Percentiles rank a stretch among this genome's conserved stretches.
phyloP scores from a whole-genome alignment of 2,113 vertebrate species.

The Trematocara marginatum region DNA sequence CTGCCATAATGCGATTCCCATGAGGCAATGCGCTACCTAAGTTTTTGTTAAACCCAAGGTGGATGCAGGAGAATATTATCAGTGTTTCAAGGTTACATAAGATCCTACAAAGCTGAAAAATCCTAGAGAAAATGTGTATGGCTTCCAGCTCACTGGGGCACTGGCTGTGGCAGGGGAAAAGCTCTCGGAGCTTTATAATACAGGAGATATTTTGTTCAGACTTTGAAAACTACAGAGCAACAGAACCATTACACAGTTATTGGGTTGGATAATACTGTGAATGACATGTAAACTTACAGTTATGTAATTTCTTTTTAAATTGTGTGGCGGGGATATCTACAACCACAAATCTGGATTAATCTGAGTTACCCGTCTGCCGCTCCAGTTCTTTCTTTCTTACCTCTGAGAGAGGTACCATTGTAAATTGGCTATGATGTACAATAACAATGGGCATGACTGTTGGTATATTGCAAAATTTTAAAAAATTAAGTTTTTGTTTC shows the following conservation, averaged over 20 bases:
- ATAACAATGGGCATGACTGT: not conserved
- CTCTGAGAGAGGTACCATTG: not conserved
- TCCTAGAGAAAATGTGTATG: not conserved
- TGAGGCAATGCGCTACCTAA: not conserved
- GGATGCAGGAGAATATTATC: not conserved
- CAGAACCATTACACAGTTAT: not conserved
- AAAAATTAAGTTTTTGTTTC: not conserved
- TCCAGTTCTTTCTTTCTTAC: not conserved
- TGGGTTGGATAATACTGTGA: not conserved
- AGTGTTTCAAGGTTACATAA: not conserved
- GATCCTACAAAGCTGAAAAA: not conserved
- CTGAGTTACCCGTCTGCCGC: not conserved
- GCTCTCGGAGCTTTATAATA: not conserved
- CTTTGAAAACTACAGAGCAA: not conserved
- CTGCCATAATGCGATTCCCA: not conserved
- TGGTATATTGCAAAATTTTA: not conserved
- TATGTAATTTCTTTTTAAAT: fast-evolving
- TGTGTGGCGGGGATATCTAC: not conserved
- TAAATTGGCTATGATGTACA: not conserved
- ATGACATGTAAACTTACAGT: not conserved
- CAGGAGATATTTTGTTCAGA: not conserved
- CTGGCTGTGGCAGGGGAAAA: not conserved
- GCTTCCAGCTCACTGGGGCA: not conserved
- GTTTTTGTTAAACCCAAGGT: not conserved
- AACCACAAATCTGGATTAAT: not conserved